Evolutionary conservation across 2,888 invertebrate genomes (phyloP), one percentile per base, ranked within the genome.

Genomic region (Petrolisthes manimaculis): DNA sequence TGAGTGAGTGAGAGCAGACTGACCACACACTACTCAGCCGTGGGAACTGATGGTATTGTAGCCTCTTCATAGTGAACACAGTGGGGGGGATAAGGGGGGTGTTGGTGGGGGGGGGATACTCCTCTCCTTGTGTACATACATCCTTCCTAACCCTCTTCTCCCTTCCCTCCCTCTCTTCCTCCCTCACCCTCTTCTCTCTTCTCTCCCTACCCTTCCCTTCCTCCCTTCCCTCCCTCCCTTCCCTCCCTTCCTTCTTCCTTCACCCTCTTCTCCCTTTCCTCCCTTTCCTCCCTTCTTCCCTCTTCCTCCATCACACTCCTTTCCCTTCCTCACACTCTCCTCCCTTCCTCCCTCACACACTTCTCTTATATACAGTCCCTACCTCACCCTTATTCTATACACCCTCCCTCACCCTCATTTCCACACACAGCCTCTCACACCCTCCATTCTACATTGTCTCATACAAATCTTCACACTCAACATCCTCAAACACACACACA

Each of bases 301-400:
- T 61, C 12, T 78, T 78, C 78, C 78, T 37, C 80, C 55, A 18
- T 56, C 80, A 55, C 55, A 21, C 80, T 61, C 61, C 1, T 12
- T 1, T 61, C 61, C 9, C 12, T 61, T 18, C 3, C 61, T 61
- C n/a, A n/a, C n/a, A n/a, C n/a, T n/a, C n/a, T n/a, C n/a, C 61
- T 18, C 18, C 61, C 61, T 12, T 61, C 61, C 61, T 61, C 61
- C 61, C 18, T 61, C 12, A 18, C 61, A 9, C 9, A 2, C 9
- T 3, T 12, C 9, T 3, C 12, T 61, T 3, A 61, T 61, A 61
- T 61, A 9, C 9, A 61, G 61, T 61, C 9, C 18, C 61, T 61
- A 3, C 18, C 61, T 61, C 9, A 12, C 61, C 37, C 37, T 37
- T 2, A 37, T 37, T 37, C 37, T 37, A 37, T 37, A 37, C 37